Percentiles rank a stretch among this genome's conserved stretches.
These are phyloP conservation scores for Microctonus aethiopoides DNA, from an alignment of 2,888 invertebrate genomes.

Conservation along the genomic window DNA sequence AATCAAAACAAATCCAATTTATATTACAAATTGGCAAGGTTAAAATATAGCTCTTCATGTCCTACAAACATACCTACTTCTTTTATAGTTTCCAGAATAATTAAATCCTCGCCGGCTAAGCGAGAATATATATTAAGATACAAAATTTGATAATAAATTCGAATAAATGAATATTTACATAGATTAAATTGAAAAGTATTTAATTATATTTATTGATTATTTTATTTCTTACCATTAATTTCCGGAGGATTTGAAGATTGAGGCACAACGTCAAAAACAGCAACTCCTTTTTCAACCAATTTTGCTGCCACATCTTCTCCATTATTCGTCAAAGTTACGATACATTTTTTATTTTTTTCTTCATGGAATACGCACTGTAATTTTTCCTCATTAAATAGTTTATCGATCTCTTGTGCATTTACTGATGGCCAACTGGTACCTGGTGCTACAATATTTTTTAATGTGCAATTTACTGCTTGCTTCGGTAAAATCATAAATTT, in stretches of 20 bases:
- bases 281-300: slow-evolving; percentile 70
- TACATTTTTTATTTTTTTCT: slow-evolving; percentile 67
- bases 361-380: slow-evolving; percentile 73
- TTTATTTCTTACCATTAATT: slow-evolving; percentile 3
- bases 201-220: too few species aligned
- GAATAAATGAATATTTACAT: not conserved
- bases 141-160: slow-evolving; percentile 8
- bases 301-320: slow-evolving; percentile 68
- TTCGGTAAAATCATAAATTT: slow-evolving; percentile 75
- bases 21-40: too few species aligned
- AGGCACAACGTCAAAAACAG: slow-evolving; percentile 49
- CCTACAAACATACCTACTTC: slow-evolving; percentile 33
- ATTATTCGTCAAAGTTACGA: slow-evolving; percentile 69
- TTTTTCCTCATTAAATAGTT: slow-evolving; percentile 73
- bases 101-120: slow-evolving; percentile 22
- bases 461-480: slow-evolving; percentile 77
- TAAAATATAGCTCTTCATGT: too few species aligned
- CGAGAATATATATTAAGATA: slow-evolving; percentile 10
- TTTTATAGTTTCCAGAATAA: slow-evolving; percentile 26
- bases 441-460: slow-evolving; percentile 73
- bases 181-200: too few species aligned
- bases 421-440: slow-evolving; percentile 73
- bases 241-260: not conserved
- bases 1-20: too few species aligned
- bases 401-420: slow-evolving; percentile 67